Percentiles rank a stretch among this genome's conserved stretches.
phyloP scores from a whole-genome alignment of 2,888 invertebrate genomes.

The Noctua janthe region DNA sequence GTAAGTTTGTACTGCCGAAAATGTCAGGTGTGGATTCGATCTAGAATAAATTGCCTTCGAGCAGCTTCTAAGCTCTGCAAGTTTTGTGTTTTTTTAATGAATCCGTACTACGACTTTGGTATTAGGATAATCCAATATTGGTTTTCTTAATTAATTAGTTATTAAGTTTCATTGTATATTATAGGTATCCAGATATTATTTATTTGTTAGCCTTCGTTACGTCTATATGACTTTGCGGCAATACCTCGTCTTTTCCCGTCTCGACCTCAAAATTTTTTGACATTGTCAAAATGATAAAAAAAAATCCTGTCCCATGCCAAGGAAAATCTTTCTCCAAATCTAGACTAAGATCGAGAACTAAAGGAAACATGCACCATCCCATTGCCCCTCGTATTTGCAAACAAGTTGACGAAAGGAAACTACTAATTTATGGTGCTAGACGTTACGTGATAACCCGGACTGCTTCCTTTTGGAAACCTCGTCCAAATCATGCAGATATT shows the following conservation, averaged over 20 bases:
- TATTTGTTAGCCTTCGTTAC: background rate
- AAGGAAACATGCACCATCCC: background rate
- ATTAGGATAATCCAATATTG: conserved; percentile 16
- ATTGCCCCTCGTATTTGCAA: background rate
- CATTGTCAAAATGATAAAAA: background rate
- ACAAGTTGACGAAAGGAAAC: conserved; percentile 34
- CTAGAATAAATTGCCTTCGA: conserved; percentile 59
- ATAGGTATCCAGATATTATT: background rate
- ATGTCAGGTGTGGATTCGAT: conserved; percentile 60
- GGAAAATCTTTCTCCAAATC: background rate
- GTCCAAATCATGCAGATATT: background rate
- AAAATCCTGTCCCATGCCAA: background rate
- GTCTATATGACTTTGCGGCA: background rate
- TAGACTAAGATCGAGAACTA: background rate
- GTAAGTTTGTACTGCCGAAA: conserved; percentile 45
- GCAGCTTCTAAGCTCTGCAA: conserved; percentile 17
- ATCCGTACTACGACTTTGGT: conserved; percentile 13
- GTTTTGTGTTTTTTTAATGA: conserved; percentile 31
- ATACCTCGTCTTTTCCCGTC: accelerated
- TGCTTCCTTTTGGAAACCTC: background rate
- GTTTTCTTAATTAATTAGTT: conserved; percentile 9
- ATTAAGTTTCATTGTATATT: background rate
- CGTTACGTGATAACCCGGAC: background rate
- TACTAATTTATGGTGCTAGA: conserved; percentile 29
- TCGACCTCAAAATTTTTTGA: background rate